Evolutionary conservation across 2,888 invertebrate species (phyloP).

Genomic region (Nomada fabriciana): DNA sequence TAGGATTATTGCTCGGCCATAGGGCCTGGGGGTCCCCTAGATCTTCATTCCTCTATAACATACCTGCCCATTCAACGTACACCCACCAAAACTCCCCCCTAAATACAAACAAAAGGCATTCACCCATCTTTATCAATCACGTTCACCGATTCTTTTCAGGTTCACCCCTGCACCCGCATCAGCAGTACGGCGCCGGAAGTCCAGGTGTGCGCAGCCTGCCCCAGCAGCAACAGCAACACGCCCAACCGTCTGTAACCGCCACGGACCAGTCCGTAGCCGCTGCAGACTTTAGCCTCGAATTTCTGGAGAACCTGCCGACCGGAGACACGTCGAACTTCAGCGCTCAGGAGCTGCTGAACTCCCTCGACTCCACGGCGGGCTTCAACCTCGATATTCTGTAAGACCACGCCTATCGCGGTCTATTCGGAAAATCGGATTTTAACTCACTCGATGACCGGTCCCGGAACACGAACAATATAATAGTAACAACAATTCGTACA

Average conservation of each 20-base stretch:
- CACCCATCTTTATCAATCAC: background rate
- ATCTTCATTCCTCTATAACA: too few species aligned
- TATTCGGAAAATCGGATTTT: conserved; percentile 52
- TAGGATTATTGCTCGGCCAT: too few species aligned
- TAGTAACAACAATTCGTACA: background rate
- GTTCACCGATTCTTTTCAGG: conserved; percentile 68
- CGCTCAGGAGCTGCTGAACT: conserved; percentile 93
- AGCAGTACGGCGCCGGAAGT: conserved; percentile 82
- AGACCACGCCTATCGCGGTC: conserved; percentile 66
- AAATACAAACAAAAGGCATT: background rate
- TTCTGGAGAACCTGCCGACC: conserved; percentile 92
- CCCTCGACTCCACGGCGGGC: conserved; percentile 90
- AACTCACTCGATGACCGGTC: conserved; percentile 31
- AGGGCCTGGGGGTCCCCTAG: too few species aligned
- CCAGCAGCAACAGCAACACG: conserved; percentile 72
- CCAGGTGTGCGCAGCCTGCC: conserved; percentile 80
- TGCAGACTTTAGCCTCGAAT: conserved; percentile 92
- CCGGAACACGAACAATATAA: background rate
- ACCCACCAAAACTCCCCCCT: too few species aligned
- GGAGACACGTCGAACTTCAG: conserved; percentile 91
- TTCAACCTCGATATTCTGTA: conserved; percentile 83
- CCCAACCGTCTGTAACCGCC: conserved; percentile 76
- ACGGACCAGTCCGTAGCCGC: conserved; percentile 80
- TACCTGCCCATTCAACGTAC: too few species aligned
- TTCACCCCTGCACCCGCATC: conserved; percentile 84